Base-by-base conservation (phyloP, 1,140 invertebrate species). In the Tetragonula clypearis region DNA sequence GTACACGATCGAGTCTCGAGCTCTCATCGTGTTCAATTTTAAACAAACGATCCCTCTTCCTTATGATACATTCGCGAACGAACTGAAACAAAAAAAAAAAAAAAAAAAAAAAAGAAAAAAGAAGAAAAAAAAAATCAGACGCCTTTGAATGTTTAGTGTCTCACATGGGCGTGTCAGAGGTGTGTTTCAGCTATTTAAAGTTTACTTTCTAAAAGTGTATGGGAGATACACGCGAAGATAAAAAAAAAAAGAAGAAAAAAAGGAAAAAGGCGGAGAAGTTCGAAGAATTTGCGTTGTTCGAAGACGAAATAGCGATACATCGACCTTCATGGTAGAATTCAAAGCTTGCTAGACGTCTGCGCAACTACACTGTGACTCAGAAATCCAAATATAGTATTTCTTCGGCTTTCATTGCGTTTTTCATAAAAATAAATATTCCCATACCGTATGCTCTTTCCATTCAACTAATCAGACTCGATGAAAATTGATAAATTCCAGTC, bases 1-100 rank as follows among this genome's bases (percentile, higher is more conserved):
- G 79, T 94, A 95, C 15, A 95, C 94, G 73, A 94, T 82, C 26
- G 94, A 95, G 76, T 95, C 94, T 80, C 94, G 92, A 55, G 93
- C 93, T 85, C 92, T 94, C 94, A 95, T 95, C 84, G 80, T 89
- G 55, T 62, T 17, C 8, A 3, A 15, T 41, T n/a, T 87, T 55
- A 83, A 77, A 65, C 23, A 4, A 5, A 60, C 62, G 1, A 81
- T 23, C 1, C 2, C 58, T 55, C 65, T 30, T 5, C 68, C 69
- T 82, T 41, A 78, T 26, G 19, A 41, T 77, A 17, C 88, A 89
- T 85, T 82, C 66, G 78, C 30, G 49, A 53, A 62, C 8, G 23
- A 87, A 15, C 88, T 90, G 69, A 41, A 90, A 90, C 17, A 30
- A 76, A 26, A 77, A 41, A 30, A 9, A 53, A n/a, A n/a, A 56